A percentile compares a stretch with the other conserved stretches of the same genome.
Evolutionary conservation across 2,888 invertebrate species (phyloP).

Genomic region (Muschampia plurimacula): DNA sequence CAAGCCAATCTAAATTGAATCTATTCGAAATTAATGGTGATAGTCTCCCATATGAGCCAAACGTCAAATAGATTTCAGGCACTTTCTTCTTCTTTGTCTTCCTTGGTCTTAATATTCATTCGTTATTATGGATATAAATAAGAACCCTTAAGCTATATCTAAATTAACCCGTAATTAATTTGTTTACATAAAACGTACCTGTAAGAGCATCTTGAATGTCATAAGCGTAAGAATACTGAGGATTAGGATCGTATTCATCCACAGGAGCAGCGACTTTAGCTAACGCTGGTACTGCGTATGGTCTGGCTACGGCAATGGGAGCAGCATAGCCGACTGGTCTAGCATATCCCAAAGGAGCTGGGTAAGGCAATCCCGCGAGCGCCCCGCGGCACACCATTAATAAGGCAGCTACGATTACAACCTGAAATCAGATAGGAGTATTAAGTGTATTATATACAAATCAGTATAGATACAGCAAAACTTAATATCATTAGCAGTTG

Average conservation of each 20-base stretch:
- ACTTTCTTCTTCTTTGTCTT: too few species aligned
- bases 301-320: slow-evolving; percentile 65
- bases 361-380: slow-evolving; percentile 51
- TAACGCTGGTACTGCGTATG: slow-evolving; percentile 60
- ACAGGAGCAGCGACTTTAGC: slow-evolving; percentile 75
- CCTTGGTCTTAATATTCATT: too few species aligned
- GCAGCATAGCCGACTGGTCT: slow-evolving; percentile 56
- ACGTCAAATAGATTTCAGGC: too few species aligned
- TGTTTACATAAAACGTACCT: slow-evolving; percentile 69
- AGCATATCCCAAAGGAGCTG: slow-evolving; percentile 64
- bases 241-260: slow-evolving; percentile 86
- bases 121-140: too few species aligned
- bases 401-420: slow-evolving; percentile 66
- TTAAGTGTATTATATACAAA: slow-evolving; percentile 8
- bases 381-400: slow-evolving; percentile 67
- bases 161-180: too few species aligned
- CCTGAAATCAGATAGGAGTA: slow-evolving; percentile 50
- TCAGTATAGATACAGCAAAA: neutral
- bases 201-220: slow-evolving; percentile 89
- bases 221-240: slow-evolving; percentile 89
- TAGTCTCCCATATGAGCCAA: too few species aligned
- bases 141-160: too few species aligned
- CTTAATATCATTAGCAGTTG: too few species aligned
- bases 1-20: too few species aligned
- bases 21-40: too few species aligned